Evolutionary conservation across 2,113 vertebrate genomes (phyloP).

Genomic region (Cavia aperea): DNA sequence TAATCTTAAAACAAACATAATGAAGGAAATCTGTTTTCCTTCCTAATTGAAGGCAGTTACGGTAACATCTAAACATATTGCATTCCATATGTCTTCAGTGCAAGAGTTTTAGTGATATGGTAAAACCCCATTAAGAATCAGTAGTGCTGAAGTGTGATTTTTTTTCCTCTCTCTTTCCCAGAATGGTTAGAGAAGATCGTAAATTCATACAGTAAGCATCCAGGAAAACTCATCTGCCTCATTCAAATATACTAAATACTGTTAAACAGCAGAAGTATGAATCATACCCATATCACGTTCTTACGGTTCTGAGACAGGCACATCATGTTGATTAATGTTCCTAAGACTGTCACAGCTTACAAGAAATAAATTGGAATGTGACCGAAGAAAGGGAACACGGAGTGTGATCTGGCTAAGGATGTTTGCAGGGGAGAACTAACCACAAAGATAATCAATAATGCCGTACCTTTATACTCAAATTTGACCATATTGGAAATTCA

Average conservation of each 20-base stretch:
- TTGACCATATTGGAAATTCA: background rate
- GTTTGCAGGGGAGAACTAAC: background rate
- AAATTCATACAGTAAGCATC: slow-evolving; percentile 49
- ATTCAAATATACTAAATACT: slow-evolving; percentile 29
- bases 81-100: slow-evolving; percentile 37
- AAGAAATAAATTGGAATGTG: slow-evolving; percentile 62
- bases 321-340: slow-evolving; percentile 51
- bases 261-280: slow-evolving; percentile 43
- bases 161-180: slow-evolving; percentile 29
- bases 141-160: background rate
- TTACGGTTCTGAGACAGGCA: slow-evolving; percentile 56
- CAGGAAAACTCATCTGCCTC: slow-evolving; percentile 23
- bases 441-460: background rate
- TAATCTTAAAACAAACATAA: background rate
- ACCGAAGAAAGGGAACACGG: slow-evolving; percentile 30
- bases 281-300: slow-evolving; percentile 47
- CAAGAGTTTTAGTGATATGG: slow-evolving; percentile 25
- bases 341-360: slow-evolving; percentile 34
- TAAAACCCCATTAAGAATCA: slow-evolving; percentile 8
- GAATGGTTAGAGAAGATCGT: slow-evolving; percentile 41
- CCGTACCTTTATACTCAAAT: background rate
- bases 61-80: slow-evolving; percentile 10
- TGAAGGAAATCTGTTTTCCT: slow-evolving; percentile 17
- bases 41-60: slow-evolving; percentile 40
- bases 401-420: background rate